Conservation (phyloP, 2,113 vertebrate genomes). For the Mellivora capensis region DNA sequence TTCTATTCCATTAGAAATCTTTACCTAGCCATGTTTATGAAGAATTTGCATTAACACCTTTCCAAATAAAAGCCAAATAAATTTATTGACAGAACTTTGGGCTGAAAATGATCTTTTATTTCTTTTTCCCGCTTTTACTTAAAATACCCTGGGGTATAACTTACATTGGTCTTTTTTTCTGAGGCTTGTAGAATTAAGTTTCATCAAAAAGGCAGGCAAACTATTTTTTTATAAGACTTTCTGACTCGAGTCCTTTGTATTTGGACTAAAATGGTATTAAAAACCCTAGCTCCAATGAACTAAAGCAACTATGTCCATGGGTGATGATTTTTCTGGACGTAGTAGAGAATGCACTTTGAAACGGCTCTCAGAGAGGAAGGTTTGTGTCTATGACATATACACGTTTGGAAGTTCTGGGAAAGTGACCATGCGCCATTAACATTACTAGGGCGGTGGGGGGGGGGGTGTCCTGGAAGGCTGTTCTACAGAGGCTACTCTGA, state of each 20-base stretch:
- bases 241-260: not conserved
- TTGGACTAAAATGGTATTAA: not conserved
- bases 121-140: not conserved
- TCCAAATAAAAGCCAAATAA: slow-evolving; percentile 35
- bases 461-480: not conserved
- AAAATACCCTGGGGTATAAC: not conserved
- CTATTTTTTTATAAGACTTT: not conserved
- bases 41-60: not conserved
- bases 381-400: not conserved
- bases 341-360: not conserved
- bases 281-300: not conserved
- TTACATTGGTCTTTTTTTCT: not conserved
- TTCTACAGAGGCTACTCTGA: not conserved
- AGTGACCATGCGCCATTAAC: not conserved
- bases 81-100: not conserved
- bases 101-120: not conserved
- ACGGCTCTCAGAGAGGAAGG: not conserved
- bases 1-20: not conserved
- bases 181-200: not conserved
- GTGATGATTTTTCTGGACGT: not conserved
- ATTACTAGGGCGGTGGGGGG: not conserved
- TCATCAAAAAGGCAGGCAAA: slow-evolving; percentile 2
- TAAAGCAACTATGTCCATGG: not conserved
- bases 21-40: not conserved
- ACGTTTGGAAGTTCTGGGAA: not conserved